Base-by-base conservation (phyloP, 2,113 vertebrate species). In the Fulica atra region DNA sequence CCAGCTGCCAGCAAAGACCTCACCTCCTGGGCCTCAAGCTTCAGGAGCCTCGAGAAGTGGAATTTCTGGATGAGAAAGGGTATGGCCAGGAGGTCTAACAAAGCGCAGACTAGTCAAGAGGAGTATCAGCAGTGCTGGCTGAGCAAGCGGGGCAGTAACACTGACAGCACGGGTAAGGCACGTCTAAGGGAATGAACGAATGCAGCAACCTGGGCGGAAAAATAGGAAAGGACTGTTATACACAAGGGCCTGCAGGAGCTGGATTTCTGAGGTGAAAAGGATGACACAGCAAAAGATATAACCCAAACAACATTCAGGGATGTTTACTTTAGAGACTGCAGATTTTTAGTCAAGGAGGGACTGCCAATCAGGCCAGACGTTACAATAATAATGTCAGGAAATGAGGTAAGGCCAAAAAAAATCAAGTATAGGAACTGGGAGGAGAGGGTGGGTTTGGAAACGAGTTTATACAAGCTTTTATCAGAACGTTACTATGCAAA, bases 301-400 rank as follows among this genome's bases (percentile, higher is more conserved):
- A 61, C 51, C 70, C 85, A 70, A 95, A 38, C 44, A 91, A 87
- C 59, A 78, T 20, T 44, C 10, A 46, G 6, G 14, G 44, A 69
- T 85, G 57, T 61, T 91, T 92, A 76, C 69, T 76, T 76, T 79
- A 92, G 85, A 78, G 83, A 59, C 66, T 86, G n/a, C 59, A 60
- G 79, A 83, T 40, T 90, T 91, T 64, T 80, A 83, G 38, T 46
- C 56, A 65, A 86, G 42, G 15, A 13, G 15, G 20, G 51, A 25
- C 11, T 92, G 90, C 69, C 72, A 81, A 78, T 78, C 81, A 78
- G 89, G 70, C 50, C 71, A 95, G 54, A 92, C 93, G 64, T 84
- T 74, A 92, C 36, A 94, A 88, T 42, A 88, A 61, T 44, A 81
- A 90, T 21, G 35, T 83, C 1, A 74, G 88, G 86, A 96, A 94